Base-by-base conservation (phyloP, 2,888 invertebrate genomes). In the Fabriciana adippe region DNA sequence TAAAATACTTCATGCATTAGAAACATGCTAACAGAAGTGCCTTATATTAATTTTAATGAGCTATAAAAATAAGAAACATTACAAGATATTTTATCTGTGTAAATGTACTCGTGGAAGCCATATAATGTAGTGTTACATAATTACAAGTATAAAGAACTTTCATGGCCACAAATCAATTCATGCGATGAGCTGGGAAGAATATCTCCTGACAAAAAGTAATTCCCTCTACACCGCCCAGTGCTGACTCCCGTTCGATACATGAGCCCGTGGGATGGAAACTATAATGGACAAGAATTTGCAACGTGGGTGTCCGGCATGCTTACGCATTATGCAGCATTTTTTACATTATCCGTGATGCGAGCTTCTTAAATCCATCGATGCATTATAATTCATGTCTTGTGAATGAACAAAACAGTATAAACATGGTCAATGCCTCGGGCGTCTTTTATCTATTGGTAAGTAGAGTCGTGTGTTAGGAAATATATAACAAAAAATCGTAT, bases 241-340 rank as follows among this genome's bases (percentile, higher is more conserved):
- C 79, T 83, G 86, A 88, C 88, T 88, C 87, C 89, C 84, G 88
- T 82, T 74, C 78, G 90, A 85, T 81, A 90, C 82, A 81, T 77
- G 90, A 91, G 84, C 88, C 89, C 90, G 90, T 91, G 91, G 85
- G 90, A 91, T 82, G 81, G 78, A 69, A 74, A 73, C 74, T 81
- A 87, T 89, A 88, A 89, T 86, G 85, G 85, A 73, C 76, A 80
- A 74, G 82, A 85, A 84, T 86, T 82, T 66, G 84, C 92, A 69
- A 87, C 92, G 92, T 92, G 92, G 92, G 92, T 92, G 92, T 92
- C 85, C 91, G 78, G 75, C 79, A 76, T 80, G 78, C 80, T 78
- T 79, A 76, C 79, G 81, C 83, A 85, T 88, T 89, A 84, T 89
- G 81, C 80, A 81, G 80, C 79, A 81, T 79, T 89, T 91, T 90